A percentile compares a stretch with the other conserved stretches of the same genome.
phyloP scores from a whole-genome alignment of 2,113 vertebrate genomes.

The Canis aureus region DNA sequence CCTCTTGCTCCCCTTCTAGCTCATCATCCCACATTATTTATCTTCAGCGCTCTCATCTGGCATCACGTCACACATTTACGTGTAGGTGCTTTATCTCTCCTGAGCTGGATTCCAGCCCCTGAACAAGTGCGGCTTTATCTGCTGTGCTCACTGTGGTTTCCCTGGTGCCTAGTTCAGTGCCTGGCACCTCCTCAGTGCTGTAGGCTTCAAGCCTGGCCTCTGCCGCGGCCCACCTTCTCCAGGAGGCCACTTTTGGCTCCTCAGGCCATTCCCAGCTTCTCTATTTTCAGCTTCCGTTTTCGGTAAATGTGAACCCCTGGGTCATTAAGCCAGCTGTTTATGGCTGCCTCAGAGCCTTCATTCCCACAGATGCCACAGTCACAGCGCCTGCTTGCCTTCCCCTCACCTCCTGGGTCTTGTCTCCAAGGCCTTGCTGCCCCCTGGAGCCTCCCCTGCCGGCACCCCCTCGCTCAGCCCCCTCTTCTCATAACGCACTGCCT shows the following conservation, averaged over 20 bases:
- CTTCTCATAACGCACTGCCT: not conserved
- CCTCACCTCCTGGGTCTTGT: not conserved
- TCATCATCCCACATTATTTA: not conserved
- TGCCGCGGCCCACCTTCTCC: not conserved
- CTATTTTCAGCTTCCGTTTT: not conserved
- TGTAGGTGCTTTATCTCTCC: not conserved
- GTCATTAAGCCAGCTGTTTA: not conserved
- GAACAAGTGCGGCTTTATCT: not conserved
- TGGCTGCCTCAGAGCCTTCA: not conserved
- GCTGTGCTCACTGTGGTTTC: not conserved
- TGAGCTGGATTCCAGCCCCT: not conserved
- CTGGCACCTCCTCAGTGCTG: not conserved
- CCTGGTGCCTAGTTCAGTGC: not conserved
- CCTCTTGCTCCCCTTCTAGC: not conserved
- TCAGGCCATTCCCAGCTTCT: not conserved
- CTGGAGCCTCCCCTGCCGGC: no score
- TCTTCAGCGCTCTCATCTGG: not conserved
- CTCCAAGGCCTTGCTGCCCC: not conserved
- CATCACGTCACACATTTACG: fast-evolving
- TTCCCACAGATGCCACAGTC: not conserved
- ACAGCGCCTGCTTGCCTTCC: not conserved
- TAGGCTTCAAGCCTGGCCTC: not conserved
- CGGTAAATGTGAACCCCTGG: not conserved
- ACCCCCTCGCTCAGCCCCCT: not conserved
- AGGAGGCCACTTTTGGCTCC: not conserved